Conservation (phyloP, 1,140 invertebrate species). For the Drosophila punjabiensis region DNA sequence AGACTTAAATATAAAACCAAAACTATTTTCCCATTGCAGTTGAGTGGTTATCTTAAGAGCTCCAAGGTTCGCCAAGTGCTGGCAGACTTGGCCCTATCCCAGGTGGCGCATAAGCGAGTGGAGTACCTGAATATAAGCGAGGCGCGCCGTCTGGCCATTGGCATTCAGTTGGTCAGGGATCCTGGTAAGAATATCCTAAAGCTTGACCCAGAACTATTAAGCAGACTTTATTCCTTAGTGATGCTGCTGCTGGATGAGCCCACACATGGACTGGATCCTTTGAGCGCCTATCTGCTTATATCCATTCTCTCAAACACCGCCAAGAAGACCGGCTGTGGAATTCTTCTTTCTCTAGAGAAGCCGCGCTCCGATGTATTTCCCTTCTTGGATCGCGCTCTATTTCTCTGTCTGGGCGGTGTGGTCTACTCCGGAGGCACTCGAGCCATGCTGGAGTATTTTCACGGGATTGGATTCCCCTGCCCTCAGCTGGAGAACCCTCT, state of each 20-base stretch:
- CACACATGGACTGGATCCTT: slow-evolving; percentile 94
- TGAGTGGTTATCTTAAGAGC: slow-evolving; percentile 90
- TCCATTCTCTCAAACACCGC: slow-evolving; percentile 97
- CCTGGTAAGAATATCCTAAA: slow-evolving; percentile 87
- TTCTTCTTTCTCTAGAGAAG: slow-evolving; percentile 96
- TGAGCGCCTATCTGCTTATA: slow-evolving; percentile 96
- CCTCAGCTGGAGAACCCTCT: slow-evolving; percentile 96
- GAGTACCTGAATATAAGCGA: slow-evolving; percentile 93
- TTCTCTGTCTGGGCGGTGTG: slow-evolving; percentile 94
- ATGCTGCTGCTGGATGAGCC: slow-evolving; percentile 95
- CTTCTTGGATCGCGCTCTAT: slow-evolving; percentile 92
- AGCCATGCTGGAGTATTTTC: slow-evolving; percentile 96
- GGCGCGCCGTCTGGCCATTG: slow-evolving; percentile 93
- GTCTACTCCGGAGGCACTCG: slow-evolving; percentile 96
- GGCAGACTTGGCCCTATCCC: slow-evolving; percentile 94
- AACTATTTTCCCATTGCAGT: slow-evolving; percentile 84
- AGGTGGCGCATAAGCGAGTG: slow-evolving; percentile 92
- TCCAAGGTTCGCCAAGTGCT: slow-evolving; percentile 93
- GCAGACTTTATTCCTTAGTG: slow-evolving; percentile 85
- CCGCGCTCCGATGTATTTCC: slow-evolving; percentile 97
- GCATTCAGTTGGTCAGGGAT: slow-evolving; percentile 95
- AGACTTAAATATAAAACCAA: too few relatives aligned
- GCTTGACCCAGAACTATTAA: slow-evolving; percentile 20
- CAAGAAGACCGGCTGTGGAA: slow-evolving; percentile 95
- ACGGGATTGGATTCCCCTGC: slow-evolving; percentile 96